Evolutionary conservation across 2,888 invertebrate genomes (phyloP).

Genomic region (Scaptomyza polygonia): DNA sequence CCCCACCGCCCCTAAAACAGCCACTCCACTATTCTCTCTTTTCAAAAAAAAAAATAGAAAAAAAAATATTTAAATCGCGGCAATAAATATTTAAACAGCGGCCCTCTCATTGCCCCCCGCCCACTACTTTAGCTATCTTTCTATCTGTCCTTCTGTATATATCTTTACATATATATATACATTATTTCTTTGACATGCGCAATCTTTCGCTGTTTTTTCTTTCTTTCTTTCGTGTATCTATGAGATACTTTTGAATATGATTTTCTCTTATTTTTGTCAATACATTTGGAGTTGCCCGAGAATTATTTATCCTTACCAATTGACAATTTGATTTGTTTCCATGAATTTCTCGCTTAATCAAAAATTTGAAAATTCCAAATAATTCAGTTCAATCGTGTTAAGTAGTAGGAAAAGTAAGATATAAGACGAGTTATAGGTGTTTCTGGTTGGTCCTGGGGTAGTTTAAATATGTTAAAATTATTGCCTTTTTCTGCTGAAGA

Average conservation of each 20-base stretch:
- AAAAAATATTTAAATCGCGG: slow-evolving; percentile 40
- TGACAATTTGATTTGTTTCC: neutral
- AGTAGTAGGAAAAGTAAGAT: too few species aligned
- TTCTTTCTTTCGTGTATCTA: neutral
- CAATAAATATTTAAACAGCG: slow-evolving; percentile 46
- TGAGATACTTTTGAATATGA: neutral
- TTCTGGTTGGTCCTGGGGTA: too few species aligned
- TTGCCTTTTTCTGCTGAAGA: too few species aligned
- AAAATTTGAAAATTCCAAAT: too few species aligned
- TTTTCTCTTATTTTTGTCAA: neutral
- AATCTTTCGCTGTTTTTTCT: too few species aligned
- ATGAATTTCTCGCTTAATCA: too few species aligned
- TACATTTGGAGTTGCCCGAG: neutral
- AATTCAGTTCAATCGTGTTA: too few species aligned
- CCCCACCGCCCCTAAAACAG: neutral
- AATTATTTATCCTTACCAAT: neutral
- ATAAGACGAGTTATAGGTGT: too few species aligned
- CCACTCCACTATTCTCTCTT: neutral
- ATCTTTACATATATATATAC: neutral
- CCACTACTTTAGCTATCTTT: neutral
- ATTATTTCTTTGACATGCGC: neutral
- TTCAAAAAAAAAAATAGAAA: neutral
- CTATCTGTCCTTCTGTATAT: neutral
- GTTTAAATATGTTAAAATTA: too few species aligned
- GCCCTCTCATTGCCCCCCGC: neutral